Evolutionary conservation across 2,113 vertebrate species (phyloP), one percentile per base, ranked within the genome.

Genomic region (Osmerus mordax): DNA sequence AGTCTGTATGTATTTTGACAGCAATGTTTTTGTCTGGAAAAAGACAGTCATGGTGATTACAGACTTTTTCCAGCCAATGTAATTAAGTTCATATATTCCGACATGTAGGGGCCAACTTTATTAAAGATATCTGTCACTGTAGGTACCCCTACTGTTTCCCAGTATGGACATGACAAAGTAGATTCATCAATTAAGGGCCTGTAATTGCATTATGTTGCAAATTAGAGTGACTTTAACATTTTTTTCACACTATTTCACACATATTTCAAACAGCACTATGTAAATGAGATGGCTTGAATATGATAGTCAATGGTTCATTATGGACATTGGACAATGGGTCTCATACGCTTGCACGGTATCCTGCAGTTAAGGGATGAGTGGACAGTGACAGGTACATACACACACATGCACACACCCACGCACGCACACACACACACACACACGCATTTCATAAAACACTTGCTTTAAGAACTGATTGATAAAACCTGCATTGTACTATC

Each of bases 91-190:
- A 76, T 85, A 81, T 82, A 83, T 87, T 75, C 74, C 78, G 83
- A 84, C 79, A 83, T 14, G 32, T 82, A 78, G 84, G 78, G 79
- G 76, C 59, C 72, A 80, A 81, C 78, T 89, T 90, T 90, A 91
- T 91, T 90, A 88, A 90, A 91, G 80, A 86, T 79, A 89, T 90
- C 86, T 87, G 83, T 91, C 90, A 89, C 70, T 60, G 79, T 62
- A n/a, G 73, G 80, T 78, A 67, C 80, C 77, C 81, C 70, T 16
- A 56, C 70, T 72, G 65, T 87, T 76, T 81, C 76, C 75, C 82
- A 52, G 80, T 60, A 3, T 81, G 78, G 82, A 87, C 77, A 77
- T 83, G 83, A 86, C 85, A 87, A 86, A 86, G 84, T 77, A 74
- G 76, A 89, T 88, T 78, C 78, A 89, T 89, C 83, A 87, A 76